Evolutionary conservation across 2,888 invertebrate species (phyloP).

Genomic region (Heteromyza rotundicornis): DNA sequence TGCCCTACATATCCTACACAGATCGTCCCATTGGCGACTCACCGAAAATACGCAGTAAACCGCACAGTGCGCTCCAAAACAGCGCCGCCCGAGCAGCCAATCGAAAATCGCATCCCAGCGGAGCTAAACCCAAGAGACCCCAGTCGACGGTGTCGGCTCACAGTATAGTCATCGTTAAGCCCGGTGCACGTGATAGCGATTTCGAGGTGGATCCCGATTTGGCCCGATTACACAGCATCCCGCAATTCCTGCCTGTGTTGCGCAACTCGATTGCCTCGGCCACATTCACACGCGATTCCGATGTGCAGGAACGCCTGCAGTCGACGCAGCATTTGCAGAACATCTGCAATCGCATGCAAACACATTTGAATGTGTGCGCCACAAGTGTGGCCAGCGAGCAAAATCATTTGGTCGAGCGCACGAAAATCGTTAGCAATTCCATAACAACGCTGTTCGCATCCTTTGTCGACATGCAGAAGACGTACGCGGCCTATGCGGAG

Average conservation of each 20-base stretch:
- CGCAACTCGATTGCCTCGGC: constrained; percentile 85
- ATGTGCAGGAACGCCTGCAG: constrained; percentile 76
- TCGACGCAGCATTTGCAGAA: constrained; percentile 73
- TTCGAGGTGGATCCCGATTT: constrained; percentile 73
- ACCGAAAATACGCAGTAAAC: constrained; percentile 75
- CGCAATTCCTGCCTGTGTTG: constrained; percentile 93
- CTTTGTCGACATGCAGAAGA: constrained; percentile 82
- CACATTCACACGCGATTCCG: constrained; percentile 75
- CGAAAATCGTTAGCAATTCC: constrained; percentile 77
- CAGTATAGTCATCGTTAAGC: constrained; percentile 84
- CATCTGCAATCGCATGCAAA: constrained; percentile 81
- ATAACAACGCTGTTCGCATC: constrained; percentile 72
- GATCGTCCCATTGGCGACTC: constrained; percentile 90
- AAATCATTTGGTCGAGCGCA: constrained; percentile 72
- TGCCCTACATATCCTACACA: constrained; percentile 91
- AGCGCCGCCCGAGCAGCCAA: constrained; percentile 42
- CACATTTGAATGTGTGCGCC: constrained; percentile 82
- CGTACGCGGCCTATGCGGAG: constrained; percentile 85
- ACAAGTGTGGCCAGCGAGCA: constrained; percentile 83
- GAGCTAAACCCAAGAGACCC: constrained; percentile 60
- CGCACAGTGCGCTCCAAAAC: constrained; percentile 41
- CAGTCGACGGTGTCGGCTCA: constrained; percentile 66
- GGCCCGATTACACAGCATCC: constrained; percentile 71
- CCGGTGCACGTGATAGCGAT: constrained; percentile 68
- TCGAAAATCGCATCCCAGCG: constrained; percentile 52